Conservation (phyloP, 2,797 vertebrate species). For the Adelosebastes latens region DNA sequence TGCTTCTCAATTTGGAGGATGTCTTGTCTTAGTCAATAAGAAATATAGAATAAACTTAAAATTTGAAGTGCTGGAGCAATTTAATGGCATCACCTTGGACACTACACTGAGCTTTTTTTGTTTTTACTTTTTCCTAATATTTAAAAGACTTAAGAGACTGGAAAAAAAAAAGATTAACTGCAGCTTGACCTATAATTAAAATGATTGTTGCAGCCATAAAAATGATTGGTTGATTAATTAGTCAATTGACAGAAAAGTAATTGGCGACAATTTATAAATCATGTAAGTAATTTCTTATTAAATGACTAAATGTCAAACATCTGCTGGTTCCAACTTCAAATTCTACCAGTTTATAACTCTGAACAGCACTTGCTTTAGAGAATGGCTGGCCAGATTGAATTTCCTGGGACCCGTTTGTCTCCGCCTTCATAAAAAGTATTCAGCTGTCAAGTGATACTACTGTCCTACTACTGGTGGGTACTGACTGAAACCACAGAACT, state of each 20-base stretch:
- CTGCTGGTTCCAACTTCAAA: not conserved
- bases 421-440: not conserved
- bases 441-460: constrained; percentile 14
- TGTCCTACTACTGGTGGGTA: constrained; percentile 16
- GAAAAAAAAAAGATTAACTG: not conserved
- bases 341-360: not conserved
- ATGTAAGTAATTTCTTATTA: not conserved
- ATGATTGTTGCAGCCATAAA: not conserved
- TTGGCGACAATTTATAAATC: not conserved
- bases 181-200: not conserved
- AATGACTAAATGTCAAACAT: not conserved
- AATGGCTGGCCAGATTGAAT: not conserved
- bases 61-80: not conserved
- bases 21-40: no score
- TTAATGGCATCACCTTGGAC: not conserved
- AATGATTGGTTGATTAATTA: not conserved
- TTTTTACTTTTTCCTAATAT: not conserved
- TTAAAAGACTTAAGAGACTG: not conserved
- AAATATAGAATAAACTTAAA: no score
- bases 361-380: not conserved
- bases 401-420: not conserved
- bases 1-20: not conserved
- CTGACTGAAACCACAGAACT: constrained; percentile 22
- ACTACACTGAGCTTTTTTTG: not conserved
- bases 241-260: not conserved